These are phyloP conservation scores for Malurus alboscapulatus DNA, from an alignment of 2,113 vertebrate species.

Conservation along the genomic window DNA sequence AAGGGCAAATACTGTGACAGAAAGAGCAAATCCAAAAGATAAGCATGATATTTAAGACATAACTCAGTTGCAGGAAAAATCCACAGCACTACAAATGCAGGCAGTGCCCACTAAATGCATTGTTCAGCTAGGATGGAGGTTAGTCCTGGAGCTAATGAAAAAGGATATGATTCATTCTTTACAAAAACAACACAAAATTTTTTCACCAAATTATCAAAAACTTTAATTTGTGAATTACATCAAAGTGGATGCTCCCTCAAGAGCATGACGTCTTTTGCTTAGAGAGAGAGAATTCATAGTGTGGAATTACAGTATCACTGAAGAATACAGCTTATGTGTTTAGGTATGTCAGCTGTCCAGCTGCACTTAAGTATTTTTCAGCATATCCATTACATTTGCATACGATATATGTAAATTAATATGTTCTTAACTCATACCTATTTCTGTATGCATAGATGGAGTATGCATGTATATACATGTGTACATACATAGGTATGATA, in stretches of 20 bases:
- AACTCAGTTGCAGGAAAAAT: slow-evolving; percentile 5
- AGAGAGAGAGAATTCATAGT: slow-evolving; percentile 7
- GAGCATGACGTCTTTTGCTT: slow-evolving; percentile 3
- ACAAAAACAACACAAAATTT: background rate
- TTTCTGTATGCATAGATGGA: slow-evolving; percentile 18
- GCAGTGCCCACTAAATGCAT: background rate
- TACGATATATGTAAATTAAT: slow-evolving; percentile 49
- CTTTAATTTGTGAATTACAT: background rate
- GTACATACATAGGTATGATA: slow-evolving; percentile 45
- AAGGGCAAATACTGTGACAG: background rate
- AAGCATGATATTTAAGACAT: background rate
- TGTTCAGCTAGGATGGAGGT: background rate
- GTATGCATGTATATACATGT: background rate
- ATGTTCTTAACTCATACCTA: slow-evolving; percentile 41
- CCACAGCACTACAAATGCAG: background rate
- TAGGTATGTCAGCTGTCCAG: slow-evolving; percentile 62
- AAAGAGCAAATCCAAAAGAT: background rate
- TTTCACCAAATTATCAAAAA: background rate
- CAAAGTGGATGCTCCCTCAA: background rate
- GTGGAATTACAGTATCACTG: slow-evolving; percentile 47
- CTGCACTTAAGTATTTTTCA: slow-evolving; percentile 57
- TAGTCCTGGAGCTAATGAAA: background rate
- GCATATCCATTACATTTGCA: slow-evolving; percentile 58
- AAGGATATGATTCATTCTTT: background rate
- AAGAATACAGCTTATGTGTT: slow-evolving; percentile 38